phyloP scores from a whole-genome alignment of 2,888 invertebrate species.

The Parthenolecanium corni region DNA sequence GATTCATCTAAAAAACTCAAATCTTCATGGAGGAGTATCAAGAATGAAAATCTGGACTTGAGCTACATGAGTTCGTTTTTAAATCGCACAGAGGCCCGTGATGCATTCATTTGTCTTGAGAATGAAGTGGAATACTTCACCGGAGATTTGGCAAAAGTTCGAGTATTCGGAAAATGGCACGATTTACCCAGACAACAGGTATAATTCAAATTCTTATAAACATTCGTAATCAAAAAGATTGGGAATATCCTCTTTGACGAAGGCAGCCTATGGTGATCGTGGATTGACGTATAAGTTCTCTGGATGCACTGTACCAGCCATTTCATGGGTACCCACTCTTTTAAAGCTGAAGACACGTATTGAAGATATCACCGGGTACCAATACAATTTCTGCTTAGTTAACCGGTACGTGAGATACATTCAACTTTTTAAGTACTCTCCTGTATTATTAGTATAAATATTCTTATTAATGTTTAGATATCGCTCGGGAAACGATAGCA shows the following conservation, averaged over 20 bases:
- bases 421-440: no score
- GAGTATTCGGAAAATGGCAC: slow-evolving; percentile 55
- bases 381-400: slow-evolving; percentile 55
- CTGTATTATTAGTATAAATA: not conserved
- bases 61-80: slow-evolving; percentile 41
- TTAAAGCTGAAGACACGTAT: slow-evolving; percentile 44
- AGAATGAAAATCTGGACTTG: slow-evolving; percentile 46
- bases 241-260: not conserved
- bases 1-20: not conserved
- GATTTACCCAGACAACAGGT: slow-evolving; percentile 55
- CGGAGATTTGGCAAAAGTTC: slow-evolving; percentile 49
- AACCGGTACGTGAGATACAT: slow-evolving; percentile 43
- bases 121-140: slow-evolving; percentile 49
- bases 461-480: no score
- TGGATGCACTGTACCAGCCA: slow-evolving; percentile 50
- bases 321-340: slow-evolving; percentile 49
- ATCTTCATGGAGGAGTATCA: slow-evolving; percentile 38
- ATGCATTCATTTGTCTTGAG: slow-evolving; percentile 45
- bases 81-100: slow-evolving; percentile 39
- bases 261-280: slow-evolving; percentile 53
- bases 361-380: slow-evolving; percentile 42
- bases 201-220: not conserved
- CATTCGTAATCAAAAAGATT: not conserved
- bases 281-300: slow-evolving; percentile 56
- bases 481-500: slow-evolving; percentile 53